Evolutionary conservation across 2,888 invertebrate genomes (phyloP), one percentile per base, ranked within the genome.

Genomic region (Ecliptopera silaceata): DNA sequence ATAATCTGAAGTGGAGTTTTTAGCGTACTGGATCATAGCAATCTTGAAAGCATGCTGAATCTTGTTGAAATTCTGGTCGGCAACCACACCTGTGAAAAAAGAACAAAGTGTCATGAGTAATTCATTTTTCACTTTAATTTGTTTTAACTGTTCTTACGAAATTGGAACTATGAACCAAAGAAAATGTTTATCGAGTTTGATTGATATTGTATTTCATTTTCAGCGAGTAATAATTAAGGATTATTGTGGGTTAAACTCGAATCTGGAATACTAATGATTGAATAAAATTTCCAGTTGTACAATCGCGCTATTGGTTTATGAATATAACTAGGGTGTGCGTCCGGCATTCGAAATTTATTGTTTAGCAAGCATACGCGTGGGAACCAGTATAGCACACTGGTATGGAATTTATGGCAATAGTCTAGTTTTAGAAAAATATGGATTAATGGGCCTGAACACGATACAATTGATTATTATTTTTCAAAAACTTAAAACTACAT

Each of bases 11-110:
- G 51, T 32, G 13, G 32, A 44, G 63, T 96, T 94, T 69, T 94
- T 93, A 68, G 95, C 94, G 77, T 96, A 95, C 79, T 95, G 95
- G 43, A 94, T 86, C 93, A 96, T 94, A 6, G 96, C 97, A 74
- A 95, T 95, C 79, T 95, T 96, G 86, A 97, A 97, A 0, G 96
- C 97, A 42, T 96, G 94, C 82, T 97, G 97, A 42, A 97, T 95
- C 80, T 97, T 97, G 72, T 96, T 96, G 4, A 96, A 95, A 56
- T 96, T 96, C 79, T 97, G 96, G 74, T 97, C 97, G 79, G 97
- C 97, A 68, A 97, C 96, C 47, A 96, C 96, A 72, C 97, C 97
- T 77, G 69, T 1, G 66, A 72, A 45, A 54, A 50, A 48, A 20
- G 55, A 8, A 26, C 48, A 18, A 52, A n/a, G 17, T 13, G 3